These are phyloP conservation scores for Eueides isabella DNA, from an alignment of 1,140 invertebrate species.

Conservation along the genomic window DNA sequence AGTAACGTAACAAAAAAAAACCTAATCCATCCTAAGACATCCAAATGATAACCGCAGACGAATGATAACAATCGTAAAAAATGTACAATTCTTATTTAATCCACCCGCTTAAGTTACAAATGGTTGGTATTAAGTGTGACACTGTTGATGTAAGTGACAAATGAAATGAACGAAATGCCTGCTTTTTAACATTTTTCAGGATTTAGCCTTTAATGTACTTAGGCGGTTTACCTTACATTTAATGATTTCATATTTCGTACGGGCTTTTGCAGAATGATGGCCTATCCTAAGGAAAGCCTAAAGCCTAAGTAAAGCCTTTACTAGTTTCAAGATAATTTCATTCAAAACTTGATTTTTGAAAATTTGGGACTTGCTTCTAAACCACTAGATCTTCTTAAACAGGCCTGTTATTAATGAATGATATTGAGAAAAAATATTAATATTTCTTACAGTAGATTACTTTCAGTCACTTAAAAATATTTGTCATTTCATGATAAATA, in stretches of 20 bases:
- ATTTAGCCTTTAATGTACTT: slow-evolving; percentile 4
- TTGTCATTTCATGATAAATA: neutral
- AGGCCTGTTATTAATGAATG: too few relatives aligned
- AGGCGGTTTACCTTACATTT: neutral
- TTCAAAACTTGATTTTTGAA: too few relatives aligned
- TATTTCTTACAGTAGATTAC: neutral
- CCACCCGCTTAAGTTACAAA: slow-evolving; percentile 68
- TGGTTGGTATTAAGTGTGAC: slow-evolving; percentile 65
- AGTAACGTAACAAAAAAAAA: too few relatives aligned
- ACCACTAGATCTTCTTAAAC: too few relatives aligned
- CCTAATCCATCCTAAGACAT: neutral
- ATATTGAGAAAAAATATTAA: too few relatives aligned
- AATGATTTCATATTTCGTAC: neutral
- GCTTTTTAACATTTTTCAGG: slow-evolving; percentile 16
- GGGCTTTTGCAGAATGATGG: neutral
- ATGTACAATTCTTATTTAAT: slow-evolving; percentile 78
- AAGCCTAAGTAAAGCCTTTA: too few relatives aligned
- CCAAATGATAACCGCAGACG: slow-evolving; percentile 48
- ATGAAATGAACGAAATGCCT: slow-evolving; percentile 16
- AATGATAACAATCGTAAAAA: slow-evolving; percentile 63
- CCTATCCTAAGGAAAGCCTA: neutral
- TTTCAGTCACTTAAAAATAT: neutral
- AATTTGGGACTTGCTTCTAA: too few relatives aligned
- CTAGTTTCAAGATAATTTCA: too few relatives aligned
- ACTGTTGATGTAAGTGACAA: slow-evolving; percentile 38